Evolutionary conservation across 2,888 invertebrate genomes (phyloP).

Genomic region (Sepioteuthis lessoniana): DNA sequence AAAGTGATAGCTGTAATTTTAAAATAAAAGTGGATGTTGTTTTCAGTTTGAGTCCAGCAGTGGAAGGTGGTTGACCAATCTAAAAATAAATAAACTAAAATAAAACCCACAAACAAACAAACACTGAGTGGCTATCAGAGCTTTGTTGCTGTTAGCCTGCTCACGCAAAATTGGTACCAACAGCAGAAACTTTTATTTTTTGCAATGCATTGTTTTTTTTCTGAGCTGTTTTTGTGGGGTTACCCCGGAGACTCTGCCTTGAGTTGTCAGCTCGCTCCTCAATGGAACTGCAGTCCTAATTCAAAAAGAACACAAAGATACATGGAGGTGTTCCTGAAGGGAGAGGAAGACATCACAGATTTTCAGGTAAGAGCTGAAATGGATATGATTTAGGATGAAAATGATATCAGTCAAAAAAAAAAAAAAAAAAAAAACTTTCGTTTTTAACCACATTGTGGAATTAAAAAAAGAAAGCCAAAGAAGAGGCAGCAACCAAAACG

Average conservation of each 20-base stretch:
- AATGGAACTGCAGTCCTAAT: not conserved
- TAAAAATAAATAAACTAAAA: not conserved
- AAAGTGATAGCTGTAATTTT: not conserved
- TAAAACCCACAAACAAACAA: slow-evolving; percentile 11
- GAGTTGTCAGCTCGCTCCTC: not conserved
- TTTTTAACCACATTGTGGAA: not conserved
- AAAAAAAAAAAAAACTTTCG: not conserved
- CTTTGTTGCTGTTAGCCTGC: not conserved
- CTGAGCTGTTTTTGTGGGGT: not conserved
- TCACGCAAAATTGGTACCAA: not conserved
- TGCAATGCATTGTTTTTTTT: no score
- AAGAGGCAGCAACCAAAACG: not conserved
- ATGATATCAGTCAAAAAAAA: not conserved
- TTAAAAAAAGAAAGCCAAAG: not conserved
- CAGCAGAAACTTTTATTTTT: no score
- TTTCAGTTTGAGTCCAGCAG: slow-evolving; percentile 33
- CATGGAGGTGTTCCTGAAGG: not conserved
- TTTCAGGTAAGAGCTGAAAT: not conserved
- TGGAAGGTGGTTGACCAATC: not conserved
- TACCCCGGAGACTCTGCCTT: not conserved
- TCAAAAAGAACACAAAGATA: not conserved
- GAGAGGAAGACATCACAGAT: not conserved
- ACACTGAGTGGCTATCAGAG: slow-evolving; percentile 33
- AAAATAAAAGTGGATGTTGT: not conserved
- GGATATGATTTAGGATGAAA: not conserved